These are phyloP conservation scores for Ochotona curzoniae DNA, from an alignment of 2,113 vertebrate species.

Conservation along the genomic window DNA sequence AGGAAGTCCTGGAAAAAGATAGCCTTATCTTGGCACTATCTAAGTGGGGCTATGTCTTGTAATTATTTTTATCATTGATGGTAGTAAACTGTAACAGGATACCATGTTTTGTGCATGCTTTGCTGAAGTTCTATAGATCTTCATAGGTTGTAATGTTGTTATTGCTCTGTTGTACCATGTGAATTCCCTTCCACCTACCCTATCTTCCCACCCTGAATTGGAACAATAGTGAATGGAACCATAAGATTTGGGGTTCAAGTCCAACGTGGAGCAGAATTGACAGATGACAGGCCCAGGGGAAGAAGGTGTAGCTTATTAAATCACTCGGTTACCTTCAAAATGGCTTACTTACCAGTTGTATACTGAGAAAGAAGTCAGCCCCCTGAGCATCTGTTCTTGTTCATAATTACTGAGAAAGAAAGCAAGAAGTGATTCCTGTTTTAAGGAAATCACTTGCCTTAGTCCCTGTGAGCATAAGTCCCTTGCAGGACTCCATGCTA, in stretches of 20 bases:
- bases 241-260: slow-evolving; percentile 23
- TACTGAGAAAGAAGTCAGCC: slow-evolving; percentile 49
- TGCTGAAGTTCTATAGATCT: slow-evolving; percentile 55
- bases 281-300: neutral
- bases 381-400: slow-evolving; percentile 52
- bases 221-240: slow-evolving; percentile 56
- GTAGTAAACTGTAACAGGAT: slow-evolving; percentile 57
- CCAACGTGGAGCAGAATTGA: slow-evolving; percentile 25
- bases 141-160: slow-evolving; percentile 41
- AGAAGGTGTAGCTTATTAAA: slow-evolving; percentile 45
- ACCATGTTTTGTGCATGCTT: slow-evolving; percentile 67
- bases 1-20: slow-evolving; percentile 60
- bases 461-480: slow-evolving; percentile 16
- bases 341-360: slow-evolving; percentile 50
- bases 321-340: slow-evolving; percentile 28
- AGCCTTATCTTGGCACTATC: slow-evolving; percentile 60
- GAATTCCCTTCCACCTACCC: slow-evolving; percentile 50
- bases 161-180: slow-evolving; percentile 56
- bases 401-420: slow-evolving; percentile 43
- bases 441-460: slow-evolving; percentile 51
- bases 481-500: slow-evolving; percentile 56
- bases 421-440: slow-evolving; percentile 48
- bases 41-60: slow-evolving; percentile 60
- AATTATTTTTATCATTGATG: slow-evolving; percentile 56
- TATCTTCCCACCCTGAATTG: slow-evolving; percentile 39